Evolutionary conservation across 2,113 vertebrate genomes (phyloP).

Genomic region (Chloroceryle aenea): DNA sequence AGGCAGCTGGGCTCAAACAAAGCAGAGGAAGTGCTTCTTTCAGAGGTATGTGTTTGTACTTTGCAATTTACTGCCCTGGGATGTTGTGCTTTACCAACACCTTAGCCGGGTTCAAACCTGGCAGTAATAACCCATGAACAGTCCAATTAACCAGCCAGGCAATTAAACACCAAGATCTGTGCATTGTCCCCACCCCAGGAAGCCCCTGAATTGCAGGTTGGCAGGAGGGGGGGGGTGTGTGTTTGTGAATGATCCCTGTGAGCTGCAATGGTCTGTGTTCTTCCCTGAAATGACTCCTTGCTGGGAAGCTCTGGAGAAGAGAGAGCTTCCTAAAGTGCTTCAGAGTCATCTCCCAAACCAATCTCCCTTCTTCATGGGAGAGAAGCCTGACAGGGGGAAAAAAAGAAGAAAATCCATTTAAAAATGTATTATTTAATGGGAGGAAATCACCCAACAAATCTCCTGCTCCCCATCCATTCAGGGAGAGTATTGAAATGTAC

Average conservation of each 20-base stretch:
- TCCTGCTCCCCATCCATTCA: not conserved
- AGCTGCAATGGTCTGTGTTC: not conserved
- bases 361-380: not conserved
- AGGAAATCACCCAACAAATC: not conserved
- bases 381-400: not conserved
- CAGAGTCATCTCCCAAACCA: not conserved
- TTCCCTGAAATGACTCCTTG: not conserved
- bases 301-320: not conserved
- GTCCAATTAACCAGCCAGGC: not conserved
- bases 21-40: not conserved
- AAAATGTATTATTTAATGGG: not conserved
- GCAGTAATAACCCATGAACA: not conserved
- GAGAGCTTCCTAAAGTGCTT: not conserved
- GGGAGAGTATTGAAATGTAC: not conserved
- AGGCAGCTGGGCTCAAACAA: not conserved
- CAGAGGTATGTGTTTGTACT: not conserved
- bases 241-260: not conserved
- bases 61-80: not conserved
- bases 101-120: not conserved
- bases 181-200: rapidly evolving
- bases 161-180: not conserved
- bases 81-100: not conserved
- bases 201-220: not conserved
- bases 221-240: not conserved
- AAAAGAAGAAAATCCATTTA: not conserved